Conservation (phyloP, 2,797 vertebrate species). For the Argentina silus region DNA sequence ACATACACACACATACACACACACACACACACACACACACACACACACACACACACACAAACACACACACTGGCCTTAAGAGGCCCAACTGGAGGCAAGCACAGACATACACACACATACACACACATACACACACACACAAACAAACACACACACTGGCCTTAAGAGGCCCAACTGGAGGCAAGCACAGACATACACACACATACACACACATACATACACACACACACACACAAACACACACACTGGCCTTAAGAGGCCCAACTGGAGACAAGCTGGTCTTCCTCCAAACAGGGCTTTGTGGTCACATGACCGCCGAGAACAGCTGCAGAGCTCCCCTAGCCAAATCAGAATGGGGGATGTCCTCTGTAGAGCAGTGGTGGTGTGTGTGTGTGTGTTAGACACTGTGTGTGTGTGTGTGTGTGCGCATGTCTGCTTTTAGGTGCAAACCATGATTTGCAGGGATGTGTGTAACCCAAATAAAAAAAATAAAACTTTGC, state of each 20-base stretch:
- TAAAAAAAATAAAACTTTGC: not conserved
- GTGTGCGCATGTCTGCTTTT: not conserved
- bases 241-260: conserved; percentile 55
- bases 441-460: conserved; percentile 27
- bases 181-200: too few species aligned
- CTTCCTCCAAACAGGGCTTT: conserved; percentile 70
- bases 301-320: conserved; percentile 70
- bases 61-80: conserved; percentile 46
- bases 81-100: conserved; percentile 74
- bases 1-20: too few species aligned
- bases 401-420: conserved; percentile 21
- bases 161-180: too few species aligned
- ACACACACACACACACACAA: too few species aligned
- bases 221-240: too few species aligned
- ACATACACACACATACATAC: too few species aligned
- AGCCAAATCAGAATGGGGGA: conserved; percentile 35
- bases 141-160: too few species aligned
- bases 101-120: too few species aligned
- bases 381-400: conserved; percentile 11
- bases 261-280: conserved; percentile 76
- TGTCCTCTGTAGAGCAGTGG: conserved; percentile 33
- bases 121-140: too few species aligned
- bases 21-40: too few species aligned
- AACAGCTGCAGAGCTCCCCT: conserved; percentile 68
- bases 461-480: not conserved